These are phyloP conservation scores for Caenorhabditis imperialis DNA, from an alignment of 2,888 invertebrate genomes.

Conservation along the genomic window DNA sequence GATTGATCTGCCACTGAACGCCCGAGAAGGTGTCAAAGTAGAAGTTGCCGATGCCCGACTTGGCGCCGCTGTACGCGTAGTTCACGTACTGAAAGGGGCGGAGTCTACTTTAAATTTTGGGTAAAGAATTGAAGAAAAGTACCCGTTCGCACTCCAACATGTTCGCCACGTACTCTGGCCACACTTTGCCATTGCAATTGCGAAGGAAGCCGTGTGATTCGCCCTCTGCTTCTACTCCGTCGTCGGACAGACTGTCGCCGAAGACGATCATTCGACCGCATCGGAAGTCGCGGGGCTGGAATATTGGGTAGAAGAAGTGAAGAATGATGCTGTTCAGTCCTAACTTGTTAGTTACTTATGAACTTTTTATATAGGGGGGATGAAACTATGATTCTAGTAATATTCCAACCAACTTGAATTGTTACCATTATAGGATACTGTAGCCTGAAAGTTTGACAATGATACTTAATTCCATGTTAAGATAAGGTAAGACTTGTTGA, in stretches of 20 bases:
- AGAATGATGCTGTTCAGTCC: too few species aligned
- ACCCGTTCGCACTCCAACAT: constrained; percentile 69
- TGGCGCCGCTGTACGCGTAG: constrained; percentile 71
- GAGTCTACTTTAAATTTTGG: too few species aligned
- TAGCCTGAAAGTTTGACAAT: too few species aligned
- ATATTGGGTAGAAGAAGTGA: too few species aligned
- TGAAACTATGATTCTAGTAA: too few species aligned
- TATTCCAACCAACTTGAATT: too few species aligned
- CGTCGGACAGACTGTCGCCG: constrained; percentile 71
- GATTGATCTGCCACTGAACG: constrained; percentile 64
- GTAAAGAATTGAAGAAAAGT: too few species aligned
- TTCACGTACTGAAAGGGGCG: constrained; percentile 67
- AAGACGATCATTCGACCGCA: constrained; percentile 69
- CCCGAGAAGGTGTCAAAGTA: constrained; percentile 73
- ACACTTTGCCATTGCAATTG: constrained; percentile 71
- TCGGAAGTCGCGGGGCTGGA: constrained; percentile 70
- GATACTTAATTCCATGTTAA: too few species aligned
- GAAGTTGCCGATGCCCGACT: constrained; percentile 68
- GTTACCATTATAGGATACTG: too few species aligned
- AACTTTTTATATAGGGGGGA: too few species aligned
- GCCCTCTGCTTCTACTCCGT: constrained; percentile 69
- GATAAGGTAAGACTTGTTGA: too few species aligned
- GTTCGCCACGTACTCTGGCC: constrained; percentile 69
- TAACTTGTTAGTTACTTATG: too few species aligned
- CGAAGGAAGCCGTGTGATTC: constrained; percentile 62